Conservation (phyloP, 2,797 vertebrate species). For the Uromys caudimaculatus region DNA sequence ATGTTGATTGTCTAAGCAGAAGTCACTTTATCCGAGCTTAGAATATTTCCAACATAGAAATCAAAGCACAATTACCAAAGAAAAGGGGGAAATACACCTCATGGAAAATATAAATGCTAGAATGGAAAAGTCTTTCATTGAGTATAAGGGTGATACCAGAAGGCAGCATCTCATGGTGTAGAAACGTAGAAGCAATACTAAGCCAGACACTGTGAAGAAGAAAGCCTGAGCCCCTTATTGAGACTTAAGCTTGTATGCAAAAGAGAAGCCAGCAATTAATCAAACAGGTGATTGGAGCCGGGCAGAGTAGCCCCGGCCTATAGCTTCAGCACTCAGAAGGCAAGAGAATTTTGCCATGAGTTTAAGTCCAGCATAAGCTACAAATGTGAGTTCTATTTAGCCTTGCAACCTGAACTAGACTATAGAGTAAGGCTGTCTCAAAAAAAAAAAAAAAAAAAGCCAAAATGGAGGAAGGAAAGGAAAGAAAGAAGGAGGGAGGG, state of each 20-base stretch:
- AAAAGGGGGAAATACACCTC: neutral
- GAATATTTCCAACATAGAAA: neutral
- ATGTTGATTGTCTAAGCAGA: neutral
- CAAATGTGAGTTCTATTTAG: neutral
- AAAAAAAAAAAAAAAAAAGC: neutral
- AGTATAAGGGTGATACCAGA: neutral
- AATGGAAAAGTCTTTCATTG: neutral
- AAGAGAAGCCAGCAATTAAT: neutral
- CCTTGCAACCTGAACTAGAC: neutral
- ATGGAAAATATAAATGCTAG: neutral
- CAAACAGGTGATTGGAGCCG: too few species aligned
- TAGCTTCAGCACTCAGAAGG: neutral
- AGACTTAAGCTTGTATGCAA: neutral
- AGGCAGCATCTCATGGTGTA: neutral
- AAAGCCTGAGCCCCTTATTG: neutral
- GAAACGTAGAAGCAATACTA: neutral
- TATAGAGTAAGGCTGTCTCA: neutral
- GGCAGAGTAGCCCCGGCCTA: neutral
- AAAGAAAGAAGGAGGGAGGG: too few species aligned
- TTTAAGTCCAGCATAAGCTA: neutral
- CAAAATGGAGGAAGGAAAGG: neutral
- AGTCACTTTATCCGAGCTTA: neutral
- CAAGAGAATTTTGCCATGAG: neutral
- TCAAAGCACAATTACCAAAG: neutral
- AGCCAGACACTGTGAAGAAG: neutral